These are phyloP conservation scores for Nezara viridula DNA, from an alignment of 2,888 invertebrate species.

Conservation along the genomic window DNA sequence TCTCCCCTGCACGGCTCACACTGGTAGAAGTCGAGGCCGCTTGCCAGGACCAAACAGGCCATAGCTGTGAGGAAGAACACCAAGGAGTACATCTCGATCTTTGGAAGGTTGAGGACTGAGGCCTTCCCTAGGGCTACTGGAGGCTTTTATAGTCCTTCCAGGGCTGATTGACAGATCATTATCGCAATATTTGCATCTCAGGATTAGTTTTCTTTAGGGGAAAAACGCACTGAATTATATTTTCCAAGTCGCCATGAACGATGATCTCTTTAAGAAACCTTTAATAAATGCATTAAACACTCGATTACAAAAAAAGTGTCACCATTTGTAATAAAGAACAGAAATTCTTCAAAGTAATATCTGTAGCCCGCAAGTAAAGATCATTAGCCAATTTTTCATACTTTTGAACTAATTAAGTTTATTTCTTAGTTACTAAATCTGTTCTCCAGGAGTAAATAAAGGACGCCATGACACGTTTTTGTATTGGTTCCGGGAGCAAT, in stretches of 20 bases:
- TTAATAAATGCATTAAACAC: too few species aligned
- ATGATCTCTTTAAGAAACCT: too few species aligned
- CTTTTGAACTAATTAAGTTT: too few species aligned
- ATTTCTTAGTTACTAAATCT: too few species aligned
- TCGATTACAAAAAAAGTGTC: too few species aligned
- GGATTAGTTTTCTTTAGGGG: neutral
- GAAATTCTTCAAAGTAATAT: too few species aligned
- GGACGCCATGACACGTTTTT: too few species aligned
- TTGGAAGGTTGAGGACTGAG: neutral
- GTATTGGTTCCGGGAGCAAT: too few species aligned
- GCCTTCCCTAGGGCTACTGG: neutral
- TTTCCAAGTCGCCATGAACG: neutral
- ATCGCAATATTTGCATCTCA: neutral
- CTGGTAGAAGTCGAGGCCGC: conserved; percentile 64
- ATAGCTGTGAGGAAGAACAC: conserved; percentile 60
- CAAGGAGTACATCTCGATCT: neutral
- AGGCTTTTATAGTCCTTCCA: neutral
- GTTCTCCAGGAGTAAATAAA: too few species aligned
- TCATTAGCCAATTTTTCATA: too few species aligned
- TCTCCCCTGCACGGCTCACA: conserved; percentile 64
- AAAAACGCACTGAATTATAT: neutral
- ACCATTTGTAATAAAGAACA: too few species aligned
- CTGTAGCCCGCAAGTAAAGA: too few species aligned
- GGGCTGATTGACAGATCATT: neutral
- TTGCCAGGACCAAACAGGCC: neutral